Conservation (phyloP, 30 jellyfish, hydroid and myxozoan genomes). For the Aurelia aurita region DNA sequence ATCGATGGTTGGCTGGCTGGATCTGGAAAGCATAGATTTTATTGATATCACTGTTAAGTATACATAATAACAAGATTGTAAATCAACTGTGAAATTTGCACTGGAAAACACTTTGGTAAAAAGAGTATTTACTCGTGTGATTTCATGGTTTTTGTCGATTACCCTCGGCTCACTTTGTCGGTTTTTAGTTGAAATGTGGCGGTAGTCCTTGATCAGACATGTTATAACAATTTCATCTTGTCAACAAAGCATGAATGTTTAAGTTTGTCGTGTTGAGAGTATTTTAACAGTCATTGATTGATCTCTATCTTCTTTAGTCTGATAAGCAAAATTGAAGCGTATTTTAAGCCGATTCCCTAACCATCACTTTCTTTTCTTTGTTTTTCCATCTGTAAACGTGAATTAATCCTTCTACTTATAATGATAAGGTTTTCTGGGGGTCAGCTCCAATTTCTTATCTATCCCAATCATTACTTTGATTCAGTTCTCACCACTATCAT, state of each 20-base stretch:
- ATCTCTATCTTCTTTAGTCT: conserved; percentile 64
- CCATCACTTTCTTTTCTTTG: conserved; percentile 70
- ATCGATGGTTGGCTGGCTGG: background rate
- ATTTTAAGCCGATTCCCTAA: conserved; percentile 56
- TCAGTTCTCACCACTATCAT: conserved; percentile 77
- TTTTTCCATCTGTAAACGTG: conserved; percentile 54
- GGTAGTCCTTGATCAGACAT: conserved; percentile 75
- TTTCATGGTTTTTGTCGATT: conserved; percentile 50
- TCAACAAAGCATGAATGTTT: conserved; percentile 65
- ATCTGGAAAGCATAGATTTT: conserved; percentile 7
- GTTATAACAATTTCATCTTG: conserved; percentile 62
- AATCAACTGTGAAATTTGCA: conserved; percentile 65
- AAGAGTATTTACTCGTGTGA: conserved; percentile 47
- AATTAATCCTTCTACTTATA: conserved; percentile 68
- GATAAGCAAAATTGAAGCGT: conserved; percentile 74
- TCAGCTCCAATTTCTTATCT: conserved; percentile 52
- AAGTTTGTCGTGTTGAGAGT: conserved; percentile 65
- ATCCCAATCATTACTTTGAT: conserved; percentile 35
- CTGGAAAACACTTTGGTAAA: conserved; percentile 56
- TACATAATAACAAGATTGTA: conserved; percentile 56
- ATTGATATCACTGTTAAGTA: conserved; percentile 45
- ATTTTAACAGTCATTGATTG: conserved; percentile 78
- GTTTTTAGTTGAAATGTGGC: conserved; percentile 57
- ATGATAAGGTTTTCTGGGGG: conserved; percentile 77
- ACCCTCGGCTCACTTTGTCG: conserved; percentile 71